These are phyloP conservation scores for Monarcha castaneiventris DNA, from an alignment of 2,113 vertebrate species.

Conservation along the genomic window DNA sequence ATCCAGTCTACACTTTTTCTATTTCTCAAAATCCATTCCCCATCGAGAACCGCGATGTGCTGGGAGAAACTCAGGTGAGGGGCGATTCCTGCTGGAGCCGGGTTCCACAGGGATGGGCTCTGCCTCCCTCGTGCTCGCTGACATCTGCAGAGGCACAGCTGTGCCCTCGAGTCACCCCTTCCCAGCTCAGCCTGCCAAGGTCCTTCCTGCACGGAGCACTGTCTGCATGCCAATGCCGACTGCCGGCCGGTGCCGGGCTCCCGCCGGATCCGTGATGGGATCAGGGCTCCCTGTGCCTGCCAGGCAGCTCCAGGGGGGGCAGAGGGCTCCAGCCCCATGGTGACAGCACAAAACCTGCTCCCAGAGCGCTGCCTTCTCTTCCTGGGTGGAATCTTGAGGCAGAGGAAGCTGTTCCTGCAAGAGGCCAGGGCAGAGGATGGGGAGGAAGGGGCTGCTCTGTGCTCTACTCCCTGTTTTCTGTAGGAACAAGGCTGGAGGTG, in stretches of 20 bases:
- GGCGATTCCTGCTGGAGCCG: fast-evolving
- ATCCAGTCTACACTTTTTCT: slow-evolving; percentile 95
- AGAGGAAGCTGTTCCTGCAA: neutral
- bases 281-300: neutral
- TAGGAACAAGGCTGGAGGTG: neutral
- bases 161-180: slow-evolving; percentile 4
- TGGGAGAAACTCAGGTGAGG: slow-evolving; percentile 94
- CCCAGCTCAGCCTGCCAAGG: neutral
- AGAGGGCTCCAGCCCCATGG: neutral
- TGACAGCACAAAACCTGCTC: neutral
- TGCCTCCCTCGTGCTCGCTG: neutral
- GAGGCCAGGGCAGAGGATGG: neutral
- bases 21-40: slow-evolving; percentile 90
- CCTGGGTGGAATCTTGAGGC: neutral
- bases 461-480: neutral
- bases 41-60: slow-evolving; percentile 92
- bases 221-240: neutral
- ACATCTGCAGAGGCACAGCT: neutral
- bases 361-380: neutral
- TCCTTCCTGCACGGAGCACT: neutral
- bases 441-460: neutral
- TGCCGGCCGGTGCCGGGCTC: neutral
- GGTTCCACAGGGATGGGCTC: fast-evolving
- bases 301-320: neutral
- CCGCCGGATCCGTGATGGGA: fast-evolving